Evolutionary conservation across 2,797 vertebrate genomes (phyloP).

Genomic region (Pelobates cultripes): DNA sequence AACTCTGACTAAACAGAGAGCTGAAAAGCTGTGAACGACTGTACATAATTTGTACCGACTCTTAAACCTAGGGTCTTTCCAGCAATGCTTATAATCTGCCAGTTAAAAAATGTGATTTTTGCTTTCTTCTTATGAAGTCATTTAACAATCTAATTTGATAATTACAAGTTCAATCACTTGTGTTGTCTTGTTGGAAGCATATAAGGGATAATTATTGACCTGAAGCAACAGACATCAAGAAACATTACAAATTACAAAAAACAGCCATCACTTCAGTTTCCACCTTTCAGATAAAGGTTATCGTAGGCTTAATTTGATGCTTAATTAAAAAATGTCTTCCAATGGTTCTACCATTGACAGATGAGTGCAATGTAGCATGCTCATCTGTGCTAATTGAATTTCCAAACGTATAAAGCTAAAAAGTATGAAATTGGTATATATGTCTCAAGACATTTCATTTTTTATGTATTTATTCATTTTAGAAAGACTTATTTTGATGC

Average conservation of each 20-base stretch:
- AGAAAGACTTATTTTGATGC: background rate
- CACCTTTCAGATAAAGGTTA: constrained; percentile 45
- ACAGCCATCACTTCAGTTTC: background rate
- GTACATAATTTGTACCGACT: too few relatives aligned
- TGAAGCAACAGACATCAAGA: constrained; percentile 37
- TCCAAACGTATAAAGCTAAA: constrained; percentile 57
- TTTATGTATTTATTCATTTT: constrained; percentile 2
- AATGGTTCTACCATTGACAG: constrained; percentile 57
- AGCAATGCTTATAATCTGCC: background rate
- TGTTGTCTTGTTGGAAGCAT: constrained; percentile 9
- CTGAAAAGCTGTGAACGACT: too few relatives aligned
- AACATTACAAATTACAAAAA: accelerated
- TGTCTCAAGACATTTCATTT: accelerated
- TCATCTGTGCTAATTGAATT: constrained; percentile 61
- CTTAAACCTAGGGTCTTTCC: background rate
- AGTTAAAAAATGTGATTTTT: background rate
- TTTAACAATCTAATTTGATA: constrained; percentile 24
- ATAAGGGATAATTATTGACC: constrained; percentile 40
- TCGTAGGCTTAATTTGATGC: constrained; percentile 61
- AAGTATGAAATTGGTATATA: constrained; percentile 35
- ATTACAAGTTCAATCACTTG: constrained; percentile 16
- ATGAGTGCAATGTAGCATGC: constrained; percentile 56
- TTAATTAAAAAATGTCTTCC: constrained; percentile 61
- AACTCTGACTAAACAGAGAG: too few relatives aligned
- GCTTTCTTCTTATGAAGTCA: background rate